phyloP scores from a whole-genome alignment of 92 coral and sea anemone species.

The Porites divaricata region DNA sequence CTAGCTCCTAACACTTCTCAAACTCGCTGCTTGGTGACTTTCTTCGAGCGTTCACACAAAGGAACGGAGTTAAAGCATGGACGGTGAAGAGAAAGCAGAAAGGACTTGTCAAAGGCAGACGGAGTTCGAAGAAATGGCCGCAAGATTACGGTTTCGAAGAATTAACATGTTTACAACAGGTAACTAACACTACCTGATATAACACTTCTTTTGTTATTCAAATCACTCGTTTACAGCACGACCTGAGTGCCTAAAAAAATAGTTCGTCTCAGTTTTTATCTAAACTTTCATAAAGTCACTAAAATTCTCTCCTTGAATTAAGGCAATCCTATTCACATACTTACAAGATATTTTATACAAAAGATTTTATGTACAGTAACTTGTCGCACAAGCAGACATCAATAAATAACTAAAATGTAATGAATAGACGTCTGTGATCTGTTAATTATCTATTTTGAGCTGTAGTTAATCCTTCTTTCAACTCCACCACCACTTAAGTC shows the following conservation, averaged over 20 bases:
- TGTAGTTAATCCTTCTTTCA: not conserved
- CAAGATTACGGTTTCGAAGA: not conserved
- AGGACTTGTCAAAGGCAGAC: not conserved
- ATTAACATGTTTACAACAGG: not conserved
- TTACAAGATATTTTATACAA: not conserved
- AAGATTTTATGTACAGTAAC: constrained; percentile 2
- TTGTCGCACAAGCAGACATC: not conserved
- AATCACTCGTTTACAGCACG: not conserved
- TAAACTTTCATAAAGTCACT: constrained; percentile 7
- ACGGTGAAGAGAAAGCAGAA: not conserved
- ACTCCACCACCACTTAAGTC: not conserved
- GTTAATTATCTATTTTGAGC: not conserved
- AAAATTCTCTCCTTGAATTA: not conserved
- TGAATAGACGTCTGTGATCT: constrained; percentile 1
- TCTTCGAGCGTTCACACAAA: no score
- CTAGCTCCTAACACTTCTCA: no score
- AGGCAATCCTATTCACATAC: not conserved
- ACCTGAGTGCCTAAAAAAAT: not conserved
- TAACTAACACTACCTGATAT: not conserved
- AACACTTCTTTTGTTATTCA: constrained; percentile 22
- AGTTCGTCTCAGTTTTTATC: not conserved
- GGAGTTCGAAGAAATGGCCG: not conserved
- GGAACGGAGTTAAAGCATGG: no score
- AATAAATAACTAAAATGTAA: not conserved
- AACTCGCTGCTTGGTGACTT: no score